Conservation (phyloP, 2,888 invertebrate species). For the Nephrotoma guestfalica region DNA sequence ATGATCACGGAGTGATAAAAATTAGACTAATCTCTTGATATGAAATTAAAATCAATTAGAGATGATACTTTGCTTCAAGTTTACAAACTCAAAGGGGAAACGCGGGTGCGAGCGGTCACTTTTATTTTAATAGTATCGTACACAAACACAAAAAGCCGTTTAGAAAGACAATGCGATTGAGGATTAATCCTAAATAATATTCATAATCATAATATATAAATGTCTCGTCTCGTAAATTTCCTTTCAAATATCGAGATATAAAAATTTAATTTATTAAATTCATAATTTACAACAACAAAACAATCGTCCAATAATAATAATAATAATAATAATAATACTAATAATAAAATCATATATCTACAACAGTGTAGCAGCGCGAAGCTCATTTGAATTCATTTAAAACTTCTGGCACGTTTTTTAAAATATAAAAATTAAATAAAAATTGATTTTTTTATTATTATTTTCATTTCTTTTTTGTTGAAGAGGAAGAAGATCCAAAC, state of each 20-base stretch:
- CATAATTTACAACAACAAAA: background rate
- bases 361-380: background rate
- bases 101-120: background rate
- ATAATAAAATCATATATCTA: background rate
- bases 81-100: background rate
- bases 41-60: background rate
- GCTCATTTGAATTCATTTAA: background rate
- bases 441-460: background rate
- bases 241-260: background rate
- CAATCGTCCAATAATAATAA: background rate
- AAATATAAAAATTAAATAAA: background rate
- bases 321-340: background rate
- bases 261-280: background rate
- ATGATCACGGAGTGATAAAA: background rate
- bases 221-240: background rate
- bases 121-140: background rate
- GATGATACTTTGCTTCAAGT: background rate
- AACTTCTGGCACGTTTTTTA: background rate
- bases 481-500: background rate
- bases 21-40: background rate
- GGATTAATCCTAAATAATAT: background rate
- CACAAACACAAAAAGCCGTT: background rate
- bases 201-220: background rate
- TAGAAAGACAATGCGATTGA: background rate
- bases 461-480: background rate